phyloP scores from a whole-genome alignment of 2,113 vertebrate species.

The Colinus virginianus region DNA sequence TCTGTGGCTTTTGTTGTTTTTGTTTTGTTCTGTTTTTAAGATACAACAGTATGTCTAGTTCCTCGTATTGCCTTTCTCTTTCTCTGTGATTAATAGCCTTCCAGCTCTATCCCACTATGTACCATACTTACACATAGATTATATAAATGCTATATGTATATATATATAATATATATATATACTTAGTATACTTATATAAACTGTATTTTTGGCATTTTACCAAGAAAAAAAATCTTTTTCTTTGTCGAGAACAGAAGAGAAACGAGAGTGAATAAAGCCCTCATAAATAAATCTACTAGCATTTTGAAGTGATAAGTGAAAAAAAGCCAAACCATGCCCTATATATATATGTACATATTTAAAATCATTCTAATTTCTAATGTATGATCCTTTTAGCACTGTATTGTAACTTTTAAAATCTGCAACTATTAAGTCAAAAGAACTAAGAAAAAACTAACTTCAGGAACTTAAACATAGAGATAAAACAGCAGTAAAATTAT shows the following conservation, averaged over 20 bases:
- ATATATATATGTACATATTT: background rate
- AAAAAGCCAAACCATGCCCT: background rate
- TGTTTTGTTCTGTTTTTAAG: background rate
- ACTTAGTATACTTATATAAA: too few species aligned
- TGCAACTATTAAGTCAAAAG: background rate
- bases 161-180: too few species aligned
- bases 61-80: background rate
- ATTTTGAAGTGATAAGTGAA: background rate
- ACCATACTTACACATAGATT: too few species aligned
- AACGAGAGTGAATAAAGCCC: background rate
- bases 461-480: background rate
- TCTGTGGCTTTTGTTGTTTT: background rate
- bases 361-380: background rate
- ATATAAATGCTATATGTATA: too few species aligned
- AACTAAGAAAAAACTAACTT: background rate
- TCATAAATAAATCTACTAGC: background rate
- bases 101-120: background rate
- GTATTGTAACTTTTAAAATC: background rate
- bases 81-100: background rate
- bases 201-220: background rate
- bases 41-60: background rate
- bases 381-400: background rate
- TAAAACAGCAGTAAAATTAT: constrained; percentile 1
- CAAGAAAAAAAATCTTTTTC: background rate
- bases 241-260: background rate